Evolutionary conservation across 2,113 vertebrate species (phyloP).

Genomic region (Cyanoramphus novaezelandiae): DNA sequence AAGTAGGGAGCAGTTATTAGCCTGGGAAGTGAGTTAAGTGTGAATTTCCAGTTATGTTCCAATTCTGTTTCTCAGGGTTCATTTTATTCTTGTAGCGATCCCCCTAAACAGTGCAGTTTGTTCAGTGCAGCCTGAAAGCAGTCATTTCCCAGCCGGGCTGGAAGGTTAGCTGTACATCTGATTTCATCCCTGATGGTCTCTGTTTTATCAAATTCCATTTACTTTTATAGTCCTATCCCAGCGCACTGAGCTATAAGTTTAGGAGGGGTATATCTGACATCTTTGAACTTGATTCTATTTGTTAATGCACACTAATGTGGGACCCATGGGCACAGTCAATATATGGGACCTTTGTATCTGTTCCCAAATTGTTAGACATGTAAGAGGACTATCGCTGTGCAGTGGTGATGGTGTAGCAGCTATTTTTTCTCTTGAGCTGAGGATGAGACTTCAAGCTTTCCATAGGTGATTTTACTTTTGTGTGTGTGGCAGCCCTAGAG

Average conservation of each 20-base stretch:
- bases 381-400: neutral
- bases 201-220: neutral
- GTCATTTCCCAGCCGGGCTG: neutral
- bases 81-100: neutral
- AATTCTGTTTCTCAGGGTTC: neutral
- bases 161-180: neutral
- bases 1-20: neutral
- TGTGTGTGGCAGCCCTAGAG: neutral
- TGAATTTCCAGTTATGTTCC: neutral
- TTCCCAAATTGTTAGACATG: neutral
- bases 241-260: neutral
- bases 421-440: neutral
- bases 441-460: neutral
- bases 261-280: neutral
- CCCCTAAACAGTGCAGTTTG: neutral
- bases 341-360: neutral
- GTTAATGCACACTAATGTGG: neutral
- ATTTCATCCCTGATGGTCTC: neutral
- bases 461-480: neutral
- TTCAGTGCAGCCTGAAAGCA: neutral
- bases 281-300: neutral
- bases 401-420: rapidly evolving
- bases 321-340: neutral
- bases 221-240: neutral
- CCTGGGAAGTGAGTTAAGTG: neutral